Evolutionary conservation across 2,888 invertebrate species (phyloP).

Genomic region (Lithophane ornitopus): DNA sequence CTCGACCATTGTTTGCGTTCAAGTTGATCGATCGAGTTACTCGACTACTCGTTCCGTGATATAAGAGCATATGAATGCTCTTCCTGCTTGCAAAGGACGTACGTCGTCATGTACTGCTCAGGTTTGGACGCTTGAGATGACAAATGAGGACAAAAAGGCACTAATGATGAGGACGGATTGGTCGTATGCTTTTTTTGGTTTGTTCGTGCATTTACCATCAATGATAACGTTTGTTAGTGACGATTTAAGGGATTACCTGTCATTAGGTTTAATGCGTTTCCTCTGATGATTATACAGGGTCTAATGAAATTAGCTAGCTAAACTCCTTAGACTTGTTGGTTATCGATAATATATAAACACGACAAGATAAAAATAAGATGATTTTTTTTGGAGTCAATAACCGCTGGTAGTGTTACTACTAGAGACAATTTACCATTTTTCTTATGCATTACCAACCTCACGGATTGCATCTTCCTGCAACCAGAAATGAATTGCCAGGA

Average conservation of each 20-base stretch:
- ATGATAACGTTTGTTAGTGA: background rate
- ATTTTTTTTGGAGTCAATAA: too few relatives aligned
- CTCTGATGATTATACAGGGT: background rate
- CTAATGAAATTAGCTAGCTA: too few relatives aligned
- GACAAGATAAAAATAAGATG: too few relatives aligned
- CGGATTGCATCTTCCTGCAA: conserved; percentile 20
- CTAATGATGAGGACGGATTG: conserved; percentile 18
- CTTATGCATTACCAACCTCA: background rate
- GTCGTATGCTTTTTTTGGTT: background rate
- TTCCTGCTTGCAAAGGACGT: conserved; percentile 63
- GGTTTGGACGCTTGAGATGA: conserved; percentile 43
- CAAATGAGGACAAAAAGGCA: conserved; percentile 39
- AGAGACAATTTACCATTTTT: conserved; percentile 22
- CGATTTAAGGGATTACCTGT: conserved; percentile 1
- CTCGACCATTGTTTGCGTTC: conserved; percentile 59
- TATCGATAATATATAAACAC: too few relatives aligned
- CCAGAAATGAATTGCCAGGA: conserved; percentile 35
- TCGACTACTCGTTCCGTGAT: conserved; percentile 52
- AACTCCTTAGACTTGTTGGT: too few relatives aligned
- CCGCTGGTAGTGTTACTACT: too few relatives aligned
- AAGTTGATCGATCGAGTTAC: conserved; percentile 68
- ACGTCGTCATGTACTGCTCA: conserved; percentile 22
- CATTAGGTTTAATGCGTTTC: background rate
- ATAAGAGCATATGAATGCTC: conserved; percentile 51
- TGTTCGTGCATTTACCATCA: conserved; percentile 17